phyloP scores from a whole-genome alignment of 2,113 vertebrate species.

The Lucifuga dentata region DNA sequence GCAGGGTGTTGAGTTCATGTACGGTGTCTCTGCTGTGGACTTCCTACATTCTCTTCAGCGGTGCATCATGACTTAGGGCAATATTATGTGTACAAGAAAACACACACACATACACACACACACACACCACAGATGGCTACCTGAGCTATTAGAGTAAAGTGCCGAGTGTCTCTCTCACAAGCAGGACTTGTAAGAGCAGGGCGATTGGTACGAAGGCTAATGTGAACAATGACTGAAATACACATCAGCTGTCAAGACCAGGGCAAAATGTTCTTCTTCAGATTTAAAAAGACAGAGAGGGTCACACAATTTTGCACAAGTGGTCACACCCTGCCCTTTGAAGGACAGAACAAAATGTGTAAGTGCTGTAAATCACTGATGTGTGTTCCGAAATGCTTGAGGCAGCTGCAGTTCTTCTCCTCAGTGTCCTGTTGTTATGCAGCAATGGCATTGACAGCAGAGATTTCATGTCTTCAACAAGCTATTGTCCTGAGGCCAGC shows the following conservation, averaged over 20 bases:
- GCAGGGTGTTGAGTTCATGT: conserved; percentile 33
- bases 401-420: not conserved
- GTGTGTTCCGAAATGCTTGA: conserved; percentile 2
- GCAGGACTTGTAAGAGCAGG: conserved; percentile 6
- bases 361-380: conserved; percentile 4
- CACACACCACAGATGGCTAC: not conserved
- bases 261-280: conserved; percentile 16
- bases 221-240: conserved; percentile 7
- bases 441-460: not conserved
- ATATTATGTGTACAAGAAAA: conserved; percentile 20
- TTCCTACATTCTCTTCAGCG: conserved; percentile 37
- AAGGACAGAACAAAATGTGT: conserved; percentile 5
- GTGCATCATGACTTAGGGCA: conserved; percentile 24
- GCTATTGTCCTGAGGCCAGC: conserved; percentile 6
- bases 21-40: conserved; percentile 35
- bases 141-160: too few species aligned
- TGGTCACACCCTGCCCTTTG: conserved; percentile 5
- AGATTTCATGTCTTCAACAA: conserved; percentile 15
- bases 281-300: conserved; percentile 17
- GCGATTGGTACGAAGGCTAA: conserved; percentile 16
- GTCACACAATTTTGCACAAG: conserved; percentile 1
- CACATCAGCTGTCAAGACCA: conserved; percentile 18
- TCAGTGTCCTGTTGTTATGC: not conserved
- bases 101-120: conserved; percentile 1
- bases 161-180: too few species aligned